phyloP scores from a whole-genome alignment of 2,888 invertebrate genomes.

The Xestoiulus laeticollis region DNA sequence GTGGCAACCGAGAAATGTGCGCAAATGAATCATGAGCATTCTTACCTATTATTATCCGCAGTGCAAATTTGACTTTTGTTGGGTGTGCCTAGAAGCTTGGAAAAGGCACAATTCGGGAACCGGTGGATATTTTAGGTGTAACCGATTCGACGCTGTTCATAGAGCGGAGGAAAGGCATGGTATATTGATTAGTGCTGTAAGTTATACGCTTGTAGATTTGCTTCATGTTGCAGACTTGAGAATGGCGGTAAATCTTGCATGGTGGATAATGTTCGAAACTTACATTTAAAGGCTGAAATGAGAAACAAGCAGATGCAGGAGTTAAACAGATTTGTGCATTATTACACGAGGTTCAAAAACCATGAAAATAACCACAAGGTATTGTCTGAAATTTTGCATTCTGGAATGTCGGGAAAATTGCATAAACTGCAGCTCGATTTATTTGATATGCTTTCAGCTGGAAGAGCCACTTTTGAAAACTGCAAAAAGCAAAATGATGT shows the following conservation, averaged over 20 bases:
- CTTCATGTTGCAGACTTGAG: not conserved
- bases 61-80: slow-evolving; percentile 78
- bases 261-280: not conserved
- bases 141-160: slow-evolving; percentile 72
- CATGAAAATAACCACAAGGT: slow-evolving; percentile 73
- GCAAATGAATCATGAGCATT: not conserved
- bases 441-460: slow-evolving; percentile 62
- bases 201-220: slow-evolving; percentile 44
- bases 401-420: not conserved
- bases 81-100: slow-evolving; percentile 78
- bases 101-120: slow-evolving; percentile 76
- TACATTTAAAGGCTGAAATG: slow-evolving; percentile 66
- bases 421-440: not conserved
- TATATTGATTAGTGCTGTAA: slow-evolving; percentile 69
- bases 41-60: slow-evolving; percentile 62
- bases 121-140: slow-evolving; percentile 75
- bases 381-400: not conserved
- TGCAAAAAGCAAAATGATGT: slow-evolving; percentile 72
- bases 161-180: slow-evolving; percentile 73
- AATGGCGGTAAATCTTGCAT: not conserved
- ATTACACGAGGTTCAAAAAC: slow-evolving; percentile 73
- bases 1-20: not conserved
- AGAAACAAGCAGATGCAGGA: slow-evolving; percentile 71
- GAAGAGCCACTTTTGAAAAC: slow-evolving; percentile 72
- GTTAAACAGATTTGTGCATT: slow-evolving; percentile 73